Evolutionary conservation across 2,113 vertebrate genomes (phyloP).

Genomic region (Acinonyx jubatus): DNA sequence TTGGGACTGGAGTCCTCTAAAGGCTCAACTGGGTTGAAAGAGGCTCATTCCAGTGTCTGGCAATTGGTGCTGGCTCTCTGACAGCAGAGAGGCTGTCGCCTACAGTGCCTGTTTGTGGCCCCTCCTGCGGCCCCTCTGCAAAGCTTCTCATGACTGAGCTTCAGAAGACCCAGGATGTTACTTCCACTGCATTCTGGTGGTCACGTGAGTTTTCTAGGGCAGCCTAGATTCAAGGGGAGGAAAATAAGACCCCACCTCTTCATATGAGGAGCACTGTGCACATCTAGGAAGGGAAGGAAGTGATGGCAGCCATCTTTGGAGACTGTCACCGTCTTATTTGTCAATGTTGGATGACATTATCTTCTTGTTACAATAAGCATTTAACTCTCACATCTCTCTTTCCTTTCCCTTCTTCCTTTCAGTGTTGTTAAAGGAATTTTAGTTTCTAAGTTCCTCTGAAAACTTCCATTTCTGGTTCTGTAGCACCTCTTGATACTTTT

Average conservation of each 20-base stretch:
- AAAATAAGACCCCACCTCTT: background rate
- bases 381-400: background rate
- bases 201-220: background rate
- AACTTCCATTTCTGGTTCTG: background rate
- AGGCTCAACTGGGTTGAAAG: background rate
- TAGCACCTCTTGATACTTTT: background rate
- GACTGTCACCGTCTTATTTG: background rate
- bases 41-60: background rate
- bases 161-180: background rate
- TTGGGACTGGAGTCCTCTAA: background rate
- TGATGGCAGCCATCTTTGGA: background rate
- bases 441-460: background rate
- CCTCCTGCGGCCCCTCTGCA: too few species aligned
- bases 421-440: background rate
- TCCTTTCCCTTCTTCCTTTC: background rate
- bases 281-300: background rate
- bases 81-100: fast-evolving
- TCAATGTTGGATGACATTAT: background rate
- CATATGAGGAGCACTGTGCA: background rate
- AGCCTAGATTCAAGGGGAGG: background rate
- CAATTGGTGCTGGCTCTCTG: background rate
- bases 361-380: background rate
- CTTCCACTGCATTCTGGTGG: background rate
- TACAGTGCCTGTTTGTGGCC: too few species aligned
- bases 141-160: background rate